phyloP scores from a whole-genome alignment of 2,888 invertebrate species.

The Heliothis peltigera region DNA sequence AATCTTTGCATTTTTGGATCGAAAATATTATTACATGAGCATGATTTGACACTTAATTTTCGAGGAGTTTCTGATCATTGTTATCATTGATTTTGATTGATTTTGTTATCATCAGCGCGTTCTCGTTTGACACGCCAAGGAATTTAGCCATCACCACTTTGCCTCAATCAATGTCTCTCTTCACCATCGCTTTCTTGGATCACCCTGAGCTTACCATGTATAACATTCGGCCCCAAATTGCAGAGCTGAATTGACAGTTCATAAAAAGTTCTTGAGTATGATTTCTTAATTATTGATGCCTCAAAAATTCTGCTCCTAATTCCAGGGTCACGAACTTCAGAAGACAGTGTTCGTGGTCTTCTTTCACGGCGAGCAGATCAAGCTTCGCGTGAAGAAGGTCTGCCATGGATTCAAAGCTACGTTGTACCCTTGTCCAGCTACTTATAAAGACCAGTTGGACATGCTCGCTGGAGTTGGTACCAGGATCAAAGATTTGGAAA shows the following conservation, averaged over 20 bases:
- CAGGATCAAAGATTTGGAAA: constrained; percentile 93
- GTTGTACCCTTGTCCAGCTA: constrained; percentile 94
- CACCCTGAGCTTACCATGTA: too few species aligned
- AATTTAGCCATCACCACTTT: constrained; percentile 98
- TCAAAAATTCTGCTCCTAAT: constrained; percentile 74
- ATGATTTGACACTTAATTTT: too few species aligned
- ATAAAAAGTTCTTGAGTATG: too few species aligned
- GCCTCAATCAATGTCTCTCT: too few species aligned
- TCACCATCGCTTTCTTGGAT: too few species aligned
- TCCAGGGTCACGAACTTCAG: constrained; percentile 92
- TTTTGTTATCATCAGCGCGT: too few species aligned
- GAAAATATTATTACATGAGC: background rate
- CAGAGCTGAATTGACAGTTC: too few species aligned
- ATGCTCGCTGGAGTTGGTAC: constrained; percentile 93
- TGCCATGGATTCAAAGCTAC: constrained; percentile 94
- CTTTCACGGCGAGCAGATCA: constrained; percentile 93
- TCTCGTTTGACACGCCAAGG: too few species aligned
- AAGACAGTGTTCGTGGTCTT: constrained; percentile 93
- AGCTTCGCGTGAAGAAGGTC: constrained; percentile 93
- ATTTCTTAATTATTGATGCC: too few species aligned
- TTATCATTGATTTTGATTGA: too few species aligned
- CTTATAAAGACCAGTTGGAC: constrained; percentile 92
- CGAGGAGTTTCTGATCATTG: too few species aligned
- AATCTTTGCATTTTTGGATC: background rate
- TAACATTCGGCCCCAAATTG: too few species aligned